These are phyloP conservation scores for Anastrepha ludens DNA, from an alignment of 1,140 invertebrate genomes.

Conservation along the genomic window DNA sequence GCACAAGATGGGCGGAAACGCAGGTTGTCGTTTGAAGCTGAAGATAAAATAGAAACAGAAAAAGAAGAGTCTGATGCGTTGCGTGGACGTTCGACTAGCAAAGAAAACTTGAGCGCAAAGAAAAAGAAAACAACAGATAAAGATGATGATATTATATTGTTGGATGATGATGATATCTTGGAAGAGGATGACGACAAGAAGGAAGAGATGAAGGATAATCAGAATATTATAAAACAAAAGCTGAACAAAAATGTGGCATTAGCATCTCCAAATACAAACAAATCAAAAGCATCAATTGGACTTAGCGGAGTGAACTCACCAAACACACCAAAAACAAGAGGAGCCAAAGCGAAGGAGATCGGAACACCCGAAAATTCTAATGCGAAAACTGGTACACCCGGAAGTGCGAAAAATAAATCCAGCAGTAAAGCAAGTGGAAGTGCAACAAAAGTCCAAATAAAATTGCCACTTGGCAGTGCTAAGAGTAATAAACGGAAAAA, in stretches of 20 bases:
- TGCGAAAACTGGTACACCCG: not conserved
- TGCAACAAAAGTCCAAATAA: conserved; percentile 61
- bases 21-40: conserved; percentile 63
- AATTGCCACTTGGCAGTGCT: conserved; percentile 64
- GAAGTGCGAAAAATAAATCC: conserved; percentile 49
- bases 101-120: conserved; percentile 60
- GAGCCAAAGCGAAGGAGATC: not conserved
- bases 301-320: not conserved
- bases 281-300: not conserved
- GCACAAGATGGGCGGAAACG: conserved; percentile 62
- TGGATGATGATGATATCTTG: conserved; percentile 53
- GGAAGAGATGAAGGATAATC: not conserved
- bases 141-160: conserved; percentile 25
- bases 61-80: conserved; percentile 65
- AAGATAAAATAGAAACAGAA: conserved; percentile 60
- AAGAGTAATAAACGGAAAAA: conserved; percentile 67
- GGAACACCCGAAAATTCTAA: conserved; percentile 14
- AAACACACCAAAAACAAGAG: not conserved
- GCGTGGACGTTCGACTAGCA: conserved; percentile 65
- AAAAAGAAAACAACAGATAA: conserved; percentile 61
- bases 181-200: conserved; percentile 48
- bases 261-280: not conserved
- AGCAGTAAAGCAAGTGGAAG: conserved; percentile 49
- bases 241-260: not conserved
- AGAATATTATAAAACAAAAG: not conserved